Percentiles rank a stretch among this genome's conserved stretches.
Evolutionary conservation across 1,140 invertebrate genomes (phyloP).

Genomic region (Sminthurinus signatus): DNA sequence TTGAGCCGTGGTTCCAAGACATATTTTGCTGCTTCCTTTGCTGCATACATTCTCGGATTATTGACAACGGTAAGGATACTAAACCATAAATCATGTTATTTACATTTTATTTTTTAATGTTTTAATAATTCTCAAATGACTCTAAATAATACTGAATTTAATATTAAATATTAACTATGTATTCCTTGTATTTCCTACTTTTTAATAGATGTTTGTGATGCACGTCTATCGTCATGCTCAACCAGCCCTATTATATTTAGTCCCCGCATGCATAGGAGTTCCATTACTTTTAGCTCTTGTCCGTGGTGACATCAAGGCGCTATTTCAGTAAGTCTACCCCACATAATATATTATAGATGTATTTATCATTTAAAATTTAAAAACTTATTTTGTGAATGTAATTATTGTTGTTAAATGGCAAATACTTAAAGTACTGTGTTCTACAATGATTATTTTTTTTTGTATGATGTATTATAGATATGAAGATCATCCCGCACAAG

Average conservation of each 20-base stretch:
- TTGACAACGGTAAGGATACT: no score
- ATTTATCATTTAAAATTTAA: conserved; percentile 39
- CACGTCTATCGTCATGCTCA: conserved; percentile 98
- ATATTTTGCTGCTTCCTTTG: conserved; percentile 91
- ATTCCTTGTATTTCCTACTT: no score
- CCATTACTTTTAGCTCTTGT: conserved; percentile 79
- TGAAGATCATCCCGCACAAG: conserved; percentile 57
- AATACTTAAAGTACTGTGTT: background rate
- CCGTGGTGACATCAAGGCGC: conserved; percentile 80
- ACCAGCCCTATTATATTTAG: conserved; percentile 93
- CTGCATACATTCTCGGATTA: conserved; percentile 90
- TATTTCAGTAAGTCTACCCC: conserved; percentile 91
- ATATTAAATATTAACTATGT: no score
- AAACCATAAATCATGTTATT: no score
- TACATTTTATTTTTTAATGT: no score
- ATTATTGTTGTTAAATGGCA: conserved; percentile 2
- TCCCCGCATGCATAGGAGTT: conserved; percentile 88
- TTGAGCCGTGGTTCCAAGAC: conserved; percentile 76
- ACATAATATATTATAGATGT: conserved; percentile 41
- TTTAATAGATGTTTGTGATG: conserved; percentile 98
- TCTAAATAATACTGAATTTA: no score
- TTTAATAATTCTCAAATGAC: no score
- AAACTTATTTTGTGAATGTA: conserved; percentile 41
- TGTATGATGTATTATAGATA: conserved; percentile 46
- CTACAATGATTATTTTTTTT: background rate